These are phyloP conservation scores for Rhinolophus ferrumequinum DNA, from an alignment of 2,113 vertebrate genomes.

Conservation along the genomic window DNA sequence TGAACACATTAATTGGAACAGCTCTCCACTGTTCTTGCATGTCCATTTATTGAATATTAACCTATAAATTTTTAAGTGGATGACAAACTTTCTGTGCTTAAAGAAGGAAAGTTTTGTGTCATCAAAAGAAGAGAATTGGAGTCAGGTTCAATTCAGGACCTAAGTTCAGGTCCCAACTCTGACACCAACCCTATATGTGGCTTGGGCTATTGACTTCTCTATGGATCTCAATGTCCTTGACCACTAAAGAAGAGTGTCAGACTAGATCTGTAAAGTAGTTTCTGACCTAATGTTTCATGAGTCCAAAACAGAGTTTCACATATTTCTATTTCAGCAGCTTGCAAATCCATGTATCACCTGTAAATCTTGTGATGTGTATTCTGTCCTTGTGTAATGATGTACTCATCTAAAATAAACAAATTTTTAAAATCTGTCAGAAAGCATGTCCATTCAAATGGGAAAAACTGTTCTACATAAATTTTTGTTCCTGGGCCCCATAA, in stretches of 20 bases:
- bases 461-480: not conserved
- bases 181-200: fast-evolving
- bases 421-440: not conserved
- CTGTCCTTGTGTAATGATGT: not conserved
- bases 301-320: not conserved
- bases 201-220: not conserved
- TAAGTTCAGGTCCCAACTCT: not conserved
- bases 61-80: not conserved
- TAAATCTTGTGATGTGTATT: not conserved
- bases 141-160: not conserved
- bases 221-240: not conserved
- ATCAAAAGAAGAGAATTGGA: not conserved
- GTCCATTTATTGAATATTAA: not conserved
- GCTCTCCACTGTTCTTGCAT: not conserved
- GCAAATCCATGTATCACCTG: not conserved
- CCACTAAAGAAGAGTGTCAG: no score
- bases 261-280: not conserved
- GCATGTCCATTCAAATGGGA: not conserved
- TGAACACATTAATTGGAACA: not conserved
- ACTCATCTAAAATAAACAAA: not conserved
- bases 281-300: not conserved
- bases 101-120: not conserved
- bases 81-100: not conserved
- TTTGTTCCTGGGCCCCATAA: not conserved
- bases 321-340: not conserved